These are phyloP conservation scores for Pteria penguin DNA, from an alignment of 2,888 invertebrate species.

Conservation along the genomic window DNA sequence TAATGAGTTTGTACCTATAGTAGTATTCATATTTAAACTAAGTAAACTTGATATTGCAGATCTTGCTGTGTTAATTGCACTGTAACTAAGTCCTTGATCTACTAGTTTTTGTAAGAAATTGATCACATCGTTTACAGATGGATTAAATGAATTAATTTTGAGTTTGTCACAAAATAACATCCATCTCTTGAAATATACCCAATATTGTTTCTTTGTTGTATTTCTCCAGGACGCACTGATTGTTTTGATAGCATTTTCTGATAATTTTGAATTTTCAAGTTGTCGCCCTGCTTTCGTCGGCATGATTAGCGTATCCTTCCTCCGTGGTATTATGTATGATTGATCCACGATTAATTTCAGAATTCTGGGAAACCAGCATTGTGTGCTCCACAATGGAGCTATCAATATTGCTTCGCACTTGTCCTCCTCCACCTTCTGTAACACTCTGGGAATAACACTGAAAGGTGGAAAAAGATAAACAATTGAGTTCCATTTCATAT, in stretches of 20 bases:
- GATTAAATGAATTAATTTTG: too few species aligned
- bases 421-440: conserved; percentile 39
- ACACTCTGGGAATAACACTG: conserved; percentile 32
- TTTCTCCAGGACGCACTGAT: conserved; percentile 44
- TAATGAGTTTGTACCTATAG: too few species aligned
- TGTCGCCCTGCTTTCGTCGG: neutral
- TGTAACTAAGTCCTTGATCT: too few species aligned
- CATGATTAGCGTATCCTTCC: neutral
- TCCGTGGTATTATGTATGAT: conserved; percentile 6
- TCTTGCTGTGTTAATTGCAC: too few species aligned
- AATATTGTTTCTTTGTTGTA: conserved; percentile 40
- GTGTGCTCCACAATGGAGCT: conserved; percentile 45
- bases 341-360: conserved; percentile 19
- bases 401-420: too few species aligned
- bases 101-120: too few species aligned
- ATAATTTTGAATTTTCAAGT: conserved; percentile 27
- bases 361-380: conserved; percentile 45
- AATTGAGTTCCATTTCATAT: conserved; percentile 12
- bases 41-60: too few species aligned
- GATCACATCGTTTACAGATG: conserved; percentile 37
- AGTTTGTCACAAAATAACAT: conserved; percentile 38
- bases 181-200: conserved; percentile 43
- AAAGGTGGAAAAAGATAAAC: conserved; percentile 46
- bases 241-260: conserved; percentile 30
- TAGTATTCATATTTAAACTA: too few species aligned